Percentiles rank a stretch among this genome's conserved stretches.
Evolutionary conservation across 1,140 invertebrate genomes (phyloP).

Genomic region (Dufourea novaeangliae): DNA sequence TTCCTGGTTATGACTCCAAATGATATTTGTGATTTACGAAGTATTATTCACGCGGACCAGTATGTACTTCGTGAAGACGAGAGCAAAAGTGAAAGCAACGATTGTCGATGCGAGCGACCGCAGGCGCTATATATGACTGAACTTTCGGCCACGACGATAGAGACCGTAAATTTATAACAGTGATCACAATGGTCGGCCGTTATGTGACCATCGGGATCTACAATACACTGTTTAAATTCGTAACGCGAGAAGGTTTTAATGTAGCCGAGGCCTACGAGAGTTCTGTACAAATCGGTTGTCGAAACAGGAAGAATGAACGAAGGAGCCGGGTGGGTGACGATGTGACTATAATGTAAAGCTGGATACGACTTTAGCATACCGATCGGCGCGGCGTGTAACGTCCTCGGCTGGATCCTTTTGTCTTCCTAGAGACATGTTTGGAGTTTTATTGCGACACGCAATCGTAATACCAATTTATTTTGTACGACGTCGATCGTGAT

Average conservation of each 20-base stretch:
- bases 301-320: constrained; percentile 21
- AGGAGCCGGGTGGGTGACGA: not conserved
- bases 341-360: not conserved
- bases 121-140: not conserved
- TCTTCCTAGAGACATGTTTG: too few relatives aligned
- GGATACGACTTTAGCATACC: not conserved
- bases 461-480: too few relatives aligned
- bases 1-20: too few relatives aligned
- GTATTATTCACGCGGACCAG: too few relatives aligned
- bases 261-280: not conserved
- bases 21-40: too few relatives aligned
- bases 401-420: too few relatives aligned
- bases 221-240: constrained; percentile 19
- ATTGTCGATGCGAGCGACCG: not conserved
- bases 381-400: too few relatives aligned
- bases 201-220: not conserved
- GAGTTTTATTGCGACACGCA: too few relatives aligned
- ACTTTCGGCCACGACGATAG: not conserved
- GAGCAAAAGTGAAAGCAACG: not conserved
- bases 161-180: not conserved
- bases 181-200: not conserved
- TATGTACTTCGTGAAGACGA: not conserved
- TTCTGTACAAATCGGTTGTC: constrained; percentile 5
- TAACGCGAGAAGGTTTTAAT: not conserved
- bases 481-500: too few relatives aligned